A percentile compares a stretch with the other conserved stretches of the same genome.
phyloP scores from a whole-genome alignment of 2,113 vertebrate genomes.

The Gavia stellata region DNA sequence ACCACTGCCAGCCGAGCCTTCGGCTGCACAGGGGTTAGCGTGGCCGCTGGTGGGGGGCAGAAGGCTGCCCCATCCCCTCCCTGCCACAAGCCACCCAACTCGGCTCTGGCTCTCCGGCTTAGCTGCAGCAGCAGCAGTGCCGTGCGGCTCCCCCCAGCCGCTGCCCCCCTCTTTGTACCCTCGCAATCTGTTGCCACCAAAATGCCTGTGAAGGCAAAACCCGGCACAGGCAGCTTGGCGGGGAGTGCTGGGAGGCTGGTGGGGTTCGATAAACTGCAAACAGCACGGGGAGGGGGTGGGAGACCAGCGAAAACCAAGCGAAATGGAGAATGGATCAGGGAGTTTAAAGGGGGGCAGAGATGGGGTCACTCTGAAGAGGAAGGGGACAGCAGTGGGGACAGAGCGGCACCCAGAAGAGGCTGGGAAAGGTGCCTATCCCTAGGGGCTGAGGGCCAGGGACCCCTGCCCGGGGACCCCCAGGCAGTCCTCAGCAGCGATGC shows the following conservation, averaged over 20 bases:
- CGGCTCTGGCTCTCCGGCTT: background rate
- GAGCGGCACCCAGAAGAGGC: background rate
- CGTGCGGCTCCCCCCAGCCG: rapidly evolving
- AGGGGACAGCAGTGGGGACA: background rate
- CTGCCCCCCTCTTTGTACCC: background rate
- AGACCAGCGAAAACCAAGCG: background rate
- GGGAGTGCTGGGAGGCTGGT: background rate
- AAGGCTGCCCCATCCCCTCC: background rate
- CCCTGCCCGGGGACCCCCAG: too few relatives aligned
- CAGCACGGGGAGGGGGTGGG: background rate
- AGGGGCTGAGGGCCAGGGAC: rapidly evolving
- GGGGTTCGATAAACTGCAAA: background rate
- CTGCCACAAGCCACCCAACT: rapidly evolving
- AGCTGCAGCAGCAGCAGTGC: rapidly evolving
- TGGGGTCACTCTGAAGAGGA: background rate
- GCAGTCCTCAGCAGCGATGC: background rate
- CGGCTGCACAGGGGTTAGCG: background rate
- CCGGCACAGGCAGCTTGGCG: background rate
- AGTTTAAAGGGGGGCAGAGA: background rate
- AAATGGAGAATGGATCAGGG: background rate
- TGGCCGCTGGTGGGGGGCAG: background rate
- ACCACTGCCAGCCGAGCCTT: background rate
- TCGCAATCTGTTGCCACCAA: background rate
- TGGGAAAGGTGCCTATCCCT: background rate
- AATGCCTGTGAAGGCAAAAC: background rate